Evolutionary conservation across 2,888 invertebrate genomes (phyloP).

Genomic region (Arenicola marina): DNA sequence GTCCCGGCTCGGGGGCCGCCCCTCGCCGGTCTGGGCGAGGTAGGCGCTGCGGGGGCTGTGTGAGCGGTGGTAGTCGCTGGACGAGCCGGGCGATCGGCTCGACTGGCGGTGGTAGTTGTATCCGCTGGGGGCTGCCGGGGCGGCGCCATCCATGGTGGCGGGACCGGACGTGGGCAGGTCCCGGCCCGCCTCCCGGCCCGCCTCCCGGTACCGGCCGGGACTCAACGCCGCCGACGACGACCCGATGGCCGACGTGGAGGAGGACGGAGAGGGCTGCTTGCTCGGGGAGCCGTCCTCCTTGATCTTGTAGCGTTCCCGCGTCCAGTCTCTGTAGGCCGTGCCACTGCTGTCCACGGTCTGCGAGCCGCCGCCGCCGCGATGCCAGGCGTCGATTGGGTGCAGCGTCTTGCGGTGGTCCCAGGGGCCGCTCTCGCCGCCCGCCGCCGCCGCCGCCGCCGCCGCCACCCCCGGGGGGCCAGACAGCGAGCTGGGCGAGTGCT

Average conservation of each 20-base stretch:
- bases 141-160: neutral
- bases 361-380: neutral
- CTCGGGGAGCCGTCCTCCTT: neutral
- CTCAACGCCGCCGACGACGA: neutral
- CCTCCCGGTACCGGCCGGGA: neutral
- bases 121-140: neutral
- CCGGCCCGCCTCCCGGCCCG: neutral
- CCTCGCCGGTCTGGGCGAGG: neutral
- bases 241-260: neutral
- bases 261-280: neutral
- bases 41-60: neutral
- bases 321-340: neutral
- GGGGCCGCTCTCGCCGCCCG: constrained; percentile 5
- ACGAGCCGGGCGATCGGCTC: neutral
- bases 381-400: constrained; percentile 10
- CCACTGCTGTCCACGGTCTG: neutral
- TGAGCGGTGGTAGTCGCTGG: neutral
- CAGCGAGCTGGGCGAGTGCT: too few species aligned
- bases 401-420: constrained; percentile 1
- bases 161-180: neutral
- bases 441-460: constrained; percentile 9
- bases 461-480: too few species aligned
- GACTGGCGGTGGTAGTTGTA: neutral
- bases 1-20: neutral
- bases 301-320: neutral